A percentile compares a stretch with the other conserved stretches of the same genome.
Evolutionary conservation across 2,113 vertebrate species (phyloP).

Genomic region (Rutilus rutilus): DNA sequence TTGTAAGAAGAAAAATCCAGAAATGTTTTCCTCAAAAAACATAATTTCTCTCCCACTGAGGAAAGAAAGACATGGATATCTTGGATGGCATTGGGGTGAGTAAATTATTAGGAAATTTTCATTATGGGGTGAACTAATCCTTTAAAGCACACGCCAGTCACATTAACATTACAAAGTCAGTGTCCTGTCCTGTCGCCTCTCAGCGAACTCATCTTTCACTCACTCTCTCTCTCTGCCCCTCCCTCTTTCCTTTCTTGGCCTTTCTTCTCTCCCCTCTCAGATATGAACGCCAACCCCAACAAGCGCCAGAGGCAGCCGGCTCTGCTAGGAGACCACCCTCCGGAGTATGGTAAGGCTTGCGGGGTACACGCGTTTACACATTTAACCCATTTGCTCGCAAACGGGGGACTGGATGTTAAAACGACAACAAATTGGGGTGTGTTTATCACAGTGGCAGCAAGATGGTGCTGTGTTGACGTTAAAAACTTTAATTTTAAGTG

Average conservation of each 20-base stretch:
- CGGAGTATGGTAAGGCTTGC: constrained; percentile 80
- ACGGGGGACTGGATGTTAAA: constrained; percentile 40
- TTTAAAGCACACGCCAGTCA: constrained; percentile 1
- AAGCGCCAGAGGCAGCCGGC: constrained; percentile 90
- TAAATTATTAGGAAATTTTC: no score
- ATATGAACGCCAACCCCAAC: constrained; percentile 85
- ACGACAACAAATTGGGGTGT: constrained; percentile 28
- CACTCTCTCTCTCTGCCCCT: constrained; percentile 35
- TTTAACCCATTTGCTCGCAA: constrained; percentile 22
- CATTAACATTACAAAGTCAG: not conserved
- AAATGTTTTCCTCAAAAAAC: no score
- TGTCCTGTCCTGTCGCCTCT: constrained; percentile 27
- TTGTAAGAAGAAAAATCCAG: no score
- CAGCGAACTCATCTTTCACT: constrained; percentile 45
- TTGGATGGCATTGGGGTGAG: no score
- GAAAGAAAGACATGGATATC: no score
- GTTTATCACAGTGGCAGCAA: constrained; percentile 56
- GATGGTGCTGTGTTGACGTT: constrained; percentile 50
- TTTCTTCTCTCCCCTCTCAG: constrained; percentile 70
- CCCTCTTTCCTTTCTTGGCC: constrained; percentile 36
- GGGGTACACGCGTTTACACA: constrained; percentile 35
- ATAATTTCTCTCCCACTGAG: no score
- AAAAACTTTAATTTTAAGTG: constrained; percentile 4
- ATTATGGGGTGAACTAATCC: no score
- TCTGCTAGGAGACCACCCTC: constrained; percentile 87